Evolutionary conservation across 2,113 vertebrate species (phyloP).

Genomic region (Oceanodroma tethys): DNA sequence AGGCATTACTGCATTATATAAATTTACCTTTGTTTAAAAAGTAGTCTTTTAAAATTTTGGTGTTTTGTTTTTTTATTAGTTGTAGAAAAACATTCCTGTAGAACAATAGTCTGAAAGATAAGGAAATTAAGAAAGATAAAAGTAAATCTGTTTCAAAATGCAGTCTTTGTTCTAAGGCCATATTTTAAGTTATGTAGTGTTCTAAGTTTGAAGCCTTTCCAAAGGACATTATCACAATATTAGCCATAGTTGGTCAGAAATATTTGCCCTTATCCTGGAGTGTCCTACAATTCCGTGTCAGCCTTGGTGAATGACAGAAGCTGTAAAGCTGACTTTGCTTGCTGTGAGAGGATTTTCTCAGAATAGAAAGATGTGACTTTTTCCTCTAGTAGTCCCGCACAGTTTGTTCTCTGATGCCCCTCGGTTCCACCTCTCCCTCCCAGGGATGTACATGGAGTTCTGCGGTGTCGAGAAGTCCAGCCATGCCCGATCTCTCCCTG

Average conservation of each 20-base stretch:
- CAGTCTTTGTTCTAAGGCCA: not conserved
- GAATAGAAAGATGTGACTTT: not conserved
- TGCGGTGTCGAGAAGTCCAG: not conserved
- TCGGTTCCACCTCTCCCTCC: not conserved
- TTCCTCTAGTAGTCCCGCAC: not conserved
- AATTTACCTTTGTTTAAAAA: not conserved
- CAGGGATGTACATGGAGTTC: not conserved
- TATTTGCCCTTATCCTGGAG: not conserved
- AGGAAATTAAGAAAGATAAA: not conserved
- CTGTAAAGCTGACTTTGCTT: not conserved
- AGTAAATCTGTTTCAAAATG: not conserved
- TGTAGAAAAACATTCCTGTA: not conserved
- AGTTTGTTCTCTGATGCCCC: not conserved
- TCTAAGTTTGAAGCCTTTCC: not conserved
- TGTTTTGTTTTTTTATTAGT: not conserved
- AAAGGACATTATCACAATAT: not conserved
- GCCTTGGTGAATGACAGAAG: not conserved
- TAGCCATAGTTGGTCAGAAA: not conserved
- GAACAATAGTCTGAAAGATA: not conserved
- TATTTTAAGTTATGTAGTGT: not conserved
- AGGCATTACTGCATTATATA: not conserved
- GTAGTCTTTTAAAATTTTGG: not conserved
- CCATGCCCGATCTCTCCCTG: not conserved
- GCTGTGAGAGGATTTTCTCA: conserved; percentile 5
- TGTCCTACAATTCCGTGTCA: not conserved